Conservation (phyloP, 2,888 invertebrate species). For the Malthinus flaveolus region DNA sequence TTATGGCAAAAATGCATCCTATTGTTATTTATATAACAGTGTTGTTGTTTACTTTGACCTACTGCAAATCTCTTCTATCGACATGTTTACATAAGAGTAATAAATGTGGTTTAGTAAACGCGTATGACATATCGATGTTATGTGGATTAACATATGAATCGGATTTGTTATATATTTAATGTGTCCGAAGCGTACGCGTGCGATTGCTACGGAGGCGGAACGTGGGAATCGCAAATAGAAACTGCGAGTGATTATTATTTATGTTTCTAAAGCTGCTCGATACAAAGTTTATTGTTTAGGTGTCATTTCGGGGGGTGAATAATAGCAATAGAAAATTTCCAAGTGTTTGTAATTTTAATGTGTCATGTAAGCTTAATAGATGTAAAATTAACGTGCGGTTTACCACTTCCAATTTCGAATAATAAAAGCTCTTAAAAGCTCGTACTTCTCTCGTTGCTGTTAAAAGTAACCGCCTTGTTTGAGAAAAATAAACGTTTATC, state of each 20-base stretch:
- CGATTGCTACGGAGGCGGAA: conserved; percentile 43
- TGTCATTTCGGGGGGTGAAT: conserved; percentile 39
- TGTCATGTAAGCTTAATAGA: conserved; percentile 52
- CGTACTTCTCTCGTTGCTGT: too few species aligned
- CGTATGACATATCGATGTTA: conserved; percentile 50
- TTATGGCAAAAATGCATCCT: not conserved
- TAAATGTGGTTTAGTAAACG: conserved; percentile 53
- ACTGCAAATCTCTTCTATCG: conserved; percentile 11
- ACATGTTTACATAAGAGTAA: conserved; percentile 52
- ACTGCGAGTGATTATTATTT: conserved; percentile 52
- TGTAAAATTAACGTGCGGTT: conserved; percentile 36
- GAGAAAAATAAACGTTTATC: too few species aligned
- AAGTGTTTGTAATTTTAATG: conserved; percentile 41
- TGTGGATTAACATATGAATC: conserved; percentile 54
- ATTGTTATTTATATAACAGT: conserved; percentile 9
- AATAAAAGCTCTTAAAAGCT: too few species aligned
- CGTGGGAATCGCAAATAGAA: conserved; percentile 55
- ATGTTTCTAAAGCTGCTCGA: conserved; percentile 45
- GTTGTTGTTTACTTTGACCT: conserved; percentile 15
- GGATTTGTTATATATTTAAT: conserved; percentile 56
- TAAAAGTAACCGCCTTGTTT: too few species aligned
- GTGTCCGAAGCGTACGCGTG: conserved; percentile 49
- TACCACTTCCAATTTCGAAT: not conserved
- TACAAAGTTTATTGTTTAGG: conserved; percentile 45
- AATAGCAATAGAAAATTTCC: conserved; percentile 34